These are phyloP conservation scores for Gymnocephalus cernua DNA, from an alignment of 2,113 vertebrate genomes.

Conservation along the genomic window DNA sequence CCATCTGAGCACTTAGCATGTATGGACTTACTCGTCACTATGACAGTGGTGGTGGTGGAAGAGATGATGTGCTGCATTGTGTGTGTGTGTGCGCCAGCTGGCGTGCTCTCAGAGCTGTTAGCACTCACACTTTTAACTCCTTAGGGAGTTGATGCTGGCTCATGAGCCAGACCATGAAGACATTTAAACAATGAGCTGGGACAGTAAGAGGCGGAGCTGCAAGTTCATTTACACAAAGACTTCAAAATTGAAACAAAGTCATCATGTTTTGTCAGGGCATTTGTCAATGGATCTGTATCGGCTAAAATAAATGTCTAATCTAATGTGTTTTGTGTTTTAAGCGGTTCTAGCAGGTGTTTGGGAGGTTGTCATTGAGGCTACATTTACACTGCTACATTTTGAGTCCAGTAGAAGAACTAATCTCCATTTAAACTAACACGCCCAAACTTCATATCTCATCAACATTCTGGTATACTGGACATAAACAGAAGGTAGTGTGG, in stretches of 20 bases:
- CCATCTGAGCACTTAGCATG: conserved; percentile 18
- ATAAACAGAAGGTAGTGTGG: too few relatives aligned
- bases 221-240: neutral
- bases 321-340: too few relatives aligned
- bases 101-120: conserved; percentile 6
- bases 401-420: too few relatives aligned
- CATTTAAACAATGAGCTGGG: neutral
- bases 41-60: neutral
- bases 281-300: neutral
- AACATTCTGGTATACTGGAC: too few relatives aligned
- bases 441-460: too few relatives aligned
- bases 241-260: too few relatives aligned
- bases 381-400: too few relatives aligned
- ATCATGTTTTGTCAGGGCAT: neutral
- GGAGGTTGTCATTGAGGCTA: neutral
- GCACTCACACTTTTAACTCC: conserved; percentile 5
- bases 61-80: conserved; percentile 4
- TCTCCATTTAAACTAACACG: too few relatives aligned
- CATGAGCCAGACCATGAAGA: neutral
- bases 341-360: neutral
- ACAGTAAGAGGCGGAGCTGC: conserved; percentile 1
- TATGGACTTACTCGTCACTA: neutral
- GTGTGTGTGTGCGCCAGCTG: conserved; percentile 18
- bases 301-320: too few relatives aligned
- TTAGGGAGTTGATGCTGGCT: conserved; percentile 9